These are phyloP conservation scores for Zophobas atratus DNA, from an alignment of 1,140 invertebrate genomes.

Conservation along the genomic window DNA sequence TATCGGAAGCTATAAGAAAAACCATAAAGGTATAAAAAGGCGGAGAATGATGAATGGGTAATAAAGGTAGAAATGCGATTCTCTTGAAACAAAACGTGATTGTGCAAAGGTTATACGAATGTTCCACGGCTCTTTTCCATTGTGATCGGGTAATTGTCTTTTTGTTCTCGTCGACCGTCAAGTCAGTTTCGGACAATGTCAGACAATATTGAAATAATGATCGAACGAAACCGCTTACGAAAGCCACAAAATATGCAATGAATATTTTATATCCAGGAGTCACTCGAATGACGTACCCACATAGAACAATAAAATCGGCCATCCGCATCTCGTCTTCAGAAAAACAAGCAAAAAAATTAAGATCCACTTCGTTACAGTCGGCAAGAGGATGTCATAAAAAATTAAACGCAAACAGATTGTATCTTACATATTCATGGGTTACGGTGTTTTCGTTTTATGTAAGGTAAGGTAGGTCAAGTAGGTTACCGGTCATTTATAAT, in stretches of 20 bases:
- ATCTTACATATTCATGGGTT: conserved; percentile 23
- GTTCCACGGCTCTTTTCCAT: neutral
- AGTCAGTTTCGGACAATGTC: neutral
- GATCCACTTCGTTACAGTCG: conserved; percentile 4
- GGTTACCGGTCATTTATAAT: neutral
- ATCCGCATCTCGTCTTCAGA: neutral
- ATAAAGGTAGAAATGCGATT: neutral
- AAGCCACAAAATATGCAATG: neutral
- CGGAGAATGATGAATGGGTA: neutral
- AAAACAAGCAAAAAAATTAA: neutral
- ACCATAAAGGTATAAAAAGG: no score
- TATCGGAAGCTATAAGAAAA: no score
- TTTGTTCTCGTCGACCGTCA: neutral
- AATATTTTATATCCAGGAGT: neutral
- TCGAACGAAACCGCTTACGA: conserved; percentile 1
- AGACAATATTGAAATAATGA: neutral
- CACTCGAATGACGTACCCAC: neutral
- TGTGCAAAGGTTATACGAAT: neutral
- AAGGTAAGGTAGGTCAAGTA: conserved; percentile 40
- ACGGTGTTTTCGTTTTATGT: conserved; percentile 31
- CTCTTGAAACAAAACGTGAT: neutral
- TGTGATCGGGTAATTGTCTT: neutral
- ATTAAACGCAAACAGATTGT: neutral
- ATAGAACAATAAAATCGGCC: neutral
- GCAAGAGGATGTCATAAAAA: conserved; percentile 24